Evolutionary conservation across 2,113 vertebrate genomes (phyloP).

Genomic region (Centropristis striata): DNA sequence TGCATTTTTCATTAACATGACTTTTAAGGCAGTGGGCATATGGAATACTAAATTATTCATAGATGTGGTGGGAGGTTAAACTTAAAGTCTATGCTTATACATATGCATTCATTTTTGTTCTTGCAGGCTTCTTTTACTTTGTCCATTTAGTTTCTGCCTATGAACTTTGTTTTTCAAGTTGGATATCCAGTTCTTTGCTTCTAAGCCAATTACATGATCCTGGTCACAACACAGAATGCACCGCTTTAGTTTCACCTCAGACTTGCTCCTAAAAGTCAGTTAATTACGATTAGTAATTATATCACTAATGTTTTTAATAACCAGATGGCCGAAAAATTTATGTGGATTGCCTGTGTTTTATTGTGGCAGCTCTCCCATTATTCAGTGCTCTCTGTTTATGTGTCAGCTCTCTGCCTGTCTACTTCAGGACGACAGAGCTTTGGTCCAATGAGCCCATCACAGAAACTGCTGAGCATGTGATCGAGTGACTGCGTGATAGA

Average conservation of each 20-base stretch:
- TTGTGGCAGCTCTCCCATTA: constrained; percentile 9
- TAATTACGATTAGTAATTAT: neutral
- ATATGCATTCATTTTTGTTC: neutral
- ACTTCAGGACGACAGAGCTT: constrained; percentile 24
- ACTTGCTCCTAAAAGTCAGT: neutral
- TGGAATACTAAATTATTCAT: neutral
- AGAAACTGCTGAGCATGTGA: constrained; percentile 69
- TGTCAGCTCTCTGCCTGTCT: constrained; percentile 20
- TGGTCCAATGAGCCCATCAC: constrained; percentile 48
- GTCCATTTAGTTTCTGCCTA: neutral
- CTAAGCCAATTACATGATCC: neutral
- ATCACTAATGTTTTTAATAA: neutral
- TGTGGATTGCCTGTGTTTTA: neutral
- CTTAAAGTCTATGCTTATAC: neutral
- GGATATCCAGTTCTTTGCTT: neutral
- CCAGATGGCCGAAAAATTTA: neutral
- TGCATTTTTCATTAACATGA: no score
- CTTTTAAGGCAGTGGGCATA: neutral
- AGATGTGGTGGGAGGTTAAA: neutral
- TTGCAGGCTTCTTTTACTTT: neutral
- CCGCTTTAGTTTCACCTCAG: neutral
- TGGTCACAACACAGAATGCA: neutral
- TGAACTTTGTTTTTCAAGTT: constrained; percentile 1
- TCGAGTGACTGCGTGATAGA: constrained; percentile 31
- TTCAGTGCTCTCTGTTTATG: constrained; percentile 2